Conservation (phyloP, 2,888 invertebrate species). For the Monopis laevigella region DNA sequence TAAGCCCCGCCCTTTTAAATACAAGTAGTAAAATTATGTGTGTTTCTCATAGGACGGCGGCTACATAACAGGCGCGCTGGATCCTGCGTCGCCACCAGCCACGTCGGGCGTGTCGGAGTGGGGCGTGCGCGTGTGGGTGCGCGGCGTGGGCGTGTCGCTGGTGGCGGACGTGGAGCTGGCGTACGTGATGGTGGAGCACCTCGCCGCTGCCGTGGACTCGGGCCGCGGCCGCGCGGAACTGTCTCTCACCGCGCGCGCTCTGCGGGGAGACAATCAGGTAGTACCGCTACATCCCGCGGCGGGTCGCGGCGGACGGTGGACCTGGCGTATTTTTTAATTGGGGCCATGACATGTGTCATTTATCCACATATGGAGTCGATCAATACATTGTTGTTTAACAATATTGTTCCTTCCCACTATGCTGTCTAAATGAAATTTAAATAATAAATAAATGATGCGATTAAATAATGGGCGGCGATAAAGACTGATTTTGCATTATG, state of each 20-base stretch:
- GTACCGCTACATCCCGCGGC: conserved; percentile 7
- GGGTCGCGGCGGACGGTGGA: neutral
- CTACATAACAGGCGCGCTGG: conserved; percentile 23
- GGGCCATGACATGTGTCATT: too few species aligned
- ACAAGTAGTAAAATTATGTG: too few species aligned
- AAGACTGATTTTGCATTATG: too few species aligned
- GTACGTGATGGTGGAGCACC: conserved; percentile 75
- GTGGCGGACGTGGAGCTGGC: conserved; percentile 84
- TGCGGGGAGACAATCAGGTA: conserved; percentile 89
- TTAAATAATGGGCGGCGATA: too few species aligned
- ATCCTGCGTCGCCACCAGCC: conserved; percentile 24
- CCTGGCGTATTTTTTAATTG: too few species aligned
- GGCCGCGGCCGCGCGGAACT: conserved; percentile 64
- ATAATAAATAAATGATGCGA: too few species aligned
- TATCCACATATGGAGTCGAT: too few species aligned
- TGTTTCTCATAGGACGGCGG: too few species aligned
- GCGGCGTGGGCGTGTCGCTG: conserved; percentile 80
- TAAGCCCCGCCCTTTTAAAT: too few species aligned
- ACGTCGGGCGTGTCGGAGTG: conserved; percentile 50
- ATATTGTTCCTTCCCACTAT: too few species aligned
- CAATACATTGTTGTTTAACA: too few species aligned
- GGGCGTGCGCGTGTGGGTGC: conserved; percentile 69
- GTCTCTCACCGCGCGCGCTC: conserved; percentile 78
- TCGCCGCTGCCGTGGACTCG: conserved; percentile 69
- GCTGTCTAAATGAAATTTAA: too few species aligned